Percentiles rank a stretch among this genome's conserved stretches.
Evolutionary conservation across 1,140 invertebrate genomes (phyloP).

Genomic region (honey bee (Apis mellifera)): DNA sequence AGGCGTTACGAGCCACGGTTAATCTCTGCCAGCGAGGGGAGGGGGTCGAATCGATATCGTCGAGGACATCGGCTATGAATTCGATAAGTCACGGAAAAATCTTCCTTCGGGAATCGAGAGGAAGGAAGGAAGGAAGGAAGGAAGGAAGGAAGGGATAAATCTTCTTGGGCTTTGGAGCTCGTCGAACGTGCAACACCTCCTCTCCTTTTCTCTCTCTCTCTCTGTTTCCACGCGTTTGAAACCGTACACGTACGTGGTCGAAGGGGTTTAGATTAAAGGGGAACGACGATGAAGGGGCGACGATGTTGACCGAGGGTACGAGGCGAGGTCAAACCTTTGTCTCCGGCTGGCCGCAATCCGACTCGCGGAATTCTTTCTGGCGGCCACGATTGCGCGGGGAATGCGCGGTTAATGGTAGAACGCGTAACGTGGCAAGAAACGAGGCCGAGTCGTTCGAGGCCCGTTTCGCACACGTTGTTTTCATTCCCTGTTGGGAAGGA

Average conservation of each 20-base stretch:
- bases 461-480: neutral
- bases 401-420: conserved; percentile 54
- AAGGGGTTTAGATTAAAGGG: no score
- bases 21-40: neutral
- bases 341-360: conserved; percentile 40
- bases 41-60: conserved; percentile 2
- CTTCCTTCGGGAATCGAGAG: neutral
- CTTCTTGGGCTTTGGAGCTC: no score
- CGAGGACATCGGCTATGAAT: conserved; percentile 8
- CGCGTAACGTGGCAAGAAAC: conserved; percentile 56
- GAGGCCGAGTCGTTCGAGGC: neutral
- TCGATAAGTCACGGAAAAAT: conserved; percentile 15
- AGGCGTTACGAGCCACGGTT: conserved; percentile 2
- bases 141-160: no score
- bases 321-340: conserved; percentile 41
- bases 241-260: neutral
- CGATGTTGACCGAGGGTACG: neutral
- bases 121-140: neutral
- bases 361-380: conserved; percentile 49
- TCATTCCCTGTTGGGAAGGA: no score
- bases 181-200: no score
- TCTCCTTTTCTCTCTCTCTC: no score
- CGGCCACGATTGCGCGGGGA: conserved; percentile 30
- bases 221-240: neutral
- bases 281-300: neutral